Conservation (phyloP, 2,888 invertebrate genomes). For the Allolobophora icterica region DNA sequence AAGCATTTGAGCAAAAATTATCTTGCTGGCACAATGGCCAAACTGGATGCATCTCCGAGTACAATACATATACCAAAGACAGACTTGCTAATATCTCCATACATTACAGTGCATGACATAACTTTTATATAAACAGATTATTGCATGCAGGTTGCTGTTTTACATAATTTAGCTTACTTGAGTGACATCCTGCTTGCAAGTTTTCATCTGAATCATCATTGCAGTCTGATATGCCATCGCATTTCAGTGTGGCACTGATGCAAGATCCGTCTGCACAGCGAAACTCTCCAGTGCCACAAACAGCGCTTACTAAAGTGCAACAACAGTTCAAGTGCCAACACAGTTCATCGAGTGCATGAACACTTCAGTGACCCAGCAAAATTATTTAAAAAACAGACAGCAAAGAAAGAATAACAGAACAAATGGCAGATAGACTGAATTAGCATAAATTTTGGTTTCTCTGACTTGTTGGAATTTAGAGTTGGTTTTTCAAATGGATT, state of each 20-base stretch:
- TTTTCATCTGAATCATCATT: constrained; percentile 46
- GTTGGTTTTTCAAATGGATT: too few species aligned
- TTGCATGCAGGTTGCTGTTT: not conserved
- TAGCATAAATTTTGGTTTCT: too few species aligned
- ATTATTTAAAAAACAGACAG: not conserved
- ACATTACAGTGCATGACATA: not conserved
- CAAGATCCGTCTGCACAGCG: constrained; percentile 46
- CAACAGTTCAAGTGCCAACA: not conserved
- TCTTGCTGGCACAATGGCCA: not conserved
- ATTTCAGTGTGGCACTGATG: constrained; percentile 44
- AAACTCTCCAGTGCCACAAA: constrained; percentile 44
- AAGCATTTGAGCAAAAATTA: not conserved
- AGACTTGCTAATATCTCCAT: too few species aligned
- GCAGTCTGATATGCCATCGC: constrained; percentile 46
- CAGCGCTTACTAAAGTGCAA: constrained; percentile 15
- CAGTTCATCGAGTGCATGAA: not conserved
- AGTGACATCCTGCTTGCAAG: constrained; percentile 41
- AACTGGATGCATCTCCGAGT: not conserved
- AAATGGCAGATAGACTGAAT: not conserved
- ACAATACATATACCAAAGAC: too few species aligned
- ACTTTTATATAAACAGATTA: not conserved
- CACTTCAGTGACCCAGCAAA: not conserved
- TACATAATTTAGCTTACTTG: not conserved
- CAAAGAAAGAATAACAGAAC: not conserved
- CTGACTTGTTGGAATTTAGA: too few species aligned